Evolutionary conservation across 2,113 vertebrate species (phyloP).

Genomic region (Hydropotes inermis): DNA sequence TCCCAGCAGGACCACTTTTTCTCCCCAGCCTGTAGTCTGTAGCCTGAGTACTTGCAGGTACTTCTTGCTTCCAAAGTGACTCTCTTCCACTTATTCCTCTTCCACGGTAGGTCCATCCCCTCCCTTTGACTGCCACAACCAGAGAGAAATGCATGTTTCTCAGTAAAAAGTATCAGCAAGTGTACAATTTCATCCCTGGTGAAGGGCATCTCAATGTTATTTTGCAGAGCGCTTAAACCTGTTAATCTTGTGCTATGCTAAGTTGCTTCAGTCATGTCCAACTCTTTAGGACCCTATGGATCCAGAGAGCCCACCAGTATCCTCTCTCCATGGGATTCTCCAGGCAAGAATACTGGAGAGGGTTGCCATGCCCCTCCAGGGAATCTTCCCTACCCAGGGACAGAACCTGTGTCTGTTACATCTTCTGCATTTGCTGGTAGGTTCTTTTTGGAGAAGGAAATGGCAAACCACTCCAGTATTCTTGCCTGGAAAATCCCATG

Average conservation of each 20-base stretch:
- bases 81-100: neutral
- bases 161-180: neutral
- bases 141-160: neutral
- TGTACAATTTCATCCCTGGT: neutral
- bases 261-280: neutral
- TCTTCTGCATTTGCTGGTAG: neutral
- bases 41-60: neutral
- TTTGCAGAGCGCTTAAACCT: neutral
- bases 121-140: neutral
- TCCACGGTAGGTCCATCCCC: neutral
- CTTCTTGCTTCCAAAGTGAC: neutral
- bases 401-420: neutral
- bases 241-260: neutral
- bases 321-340: neutral
- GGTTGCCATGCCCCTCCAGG: neutral
- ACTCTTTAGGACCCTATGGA: neutral
- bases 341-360: neutral
- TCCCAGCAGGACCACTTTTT: neutral
- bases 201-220: neutral
- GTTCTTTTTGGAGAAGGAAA: neutral
- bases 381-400: neutral
- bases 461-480: no score
- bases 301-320: neutral
- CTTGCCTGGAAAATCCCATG: no score
- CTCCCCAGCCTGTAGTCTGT: neutral